phyloP scores from a whole-genome alignment of 2,113 vertebrate species.

The Eulemur rufifrons region DNA sequence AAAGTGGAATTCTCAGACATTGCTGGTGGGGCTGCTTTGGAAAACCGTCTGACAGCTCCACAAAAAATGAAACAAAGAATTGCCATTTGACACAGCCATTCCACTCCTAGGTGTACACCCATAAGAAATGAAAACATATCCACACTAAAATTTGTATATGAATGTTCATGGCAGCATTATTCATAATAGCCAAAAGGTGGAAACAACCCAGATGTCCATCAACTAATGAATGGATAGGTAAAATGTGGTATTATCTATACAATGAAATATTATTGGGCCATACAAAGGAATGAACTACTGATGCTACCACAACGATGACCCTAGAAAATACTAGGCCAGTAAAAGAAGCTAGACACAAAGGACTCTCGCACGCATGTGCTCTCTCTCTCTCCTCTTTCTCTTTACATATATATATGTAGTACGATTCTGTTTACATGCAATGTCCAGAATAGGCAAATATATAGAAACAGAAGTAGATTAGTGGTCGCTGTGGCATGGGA shows the following conservation, averaged over 20 bases:
- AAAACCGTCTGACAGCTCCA: background rate
- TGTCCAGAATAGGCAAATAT: background rate
- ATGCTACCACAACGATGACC: background rate
- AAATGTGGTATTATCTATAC: background rate
- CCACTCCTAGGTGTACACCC: background rate
- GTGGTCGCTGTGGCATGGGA: background rate
- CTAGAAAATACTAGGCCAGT: background rate
- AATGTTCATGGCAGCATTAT: background rate
- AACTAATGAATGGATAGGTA: background rate
- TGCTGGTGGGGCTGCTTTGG: conserved; percentile 4
- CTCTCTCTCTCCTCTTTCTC: no score
- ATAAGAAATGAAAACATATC: background rate
- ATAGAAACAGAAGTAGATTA: background rate
- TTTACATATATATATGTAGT: no score
- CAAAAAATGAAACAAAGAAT: background rate
- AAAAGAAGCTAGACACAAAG: background rate
- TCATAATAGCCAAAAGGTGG: background rate
- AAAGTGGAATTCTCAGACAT: background rate
- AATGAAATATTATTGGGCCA: background rate
- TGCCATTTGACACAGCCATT: background rate
- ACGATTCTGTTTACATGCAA: background rate
- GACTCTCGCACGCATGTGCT: no score
- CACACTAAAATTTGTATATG: background rate
- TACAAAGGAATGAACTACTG: background rate
- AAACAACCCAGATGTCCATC: background rate